Base-by-base conservation (phyloP, 2,113 vertebrate species). In the Cyanoramphus novaezelandiae region DNA sequence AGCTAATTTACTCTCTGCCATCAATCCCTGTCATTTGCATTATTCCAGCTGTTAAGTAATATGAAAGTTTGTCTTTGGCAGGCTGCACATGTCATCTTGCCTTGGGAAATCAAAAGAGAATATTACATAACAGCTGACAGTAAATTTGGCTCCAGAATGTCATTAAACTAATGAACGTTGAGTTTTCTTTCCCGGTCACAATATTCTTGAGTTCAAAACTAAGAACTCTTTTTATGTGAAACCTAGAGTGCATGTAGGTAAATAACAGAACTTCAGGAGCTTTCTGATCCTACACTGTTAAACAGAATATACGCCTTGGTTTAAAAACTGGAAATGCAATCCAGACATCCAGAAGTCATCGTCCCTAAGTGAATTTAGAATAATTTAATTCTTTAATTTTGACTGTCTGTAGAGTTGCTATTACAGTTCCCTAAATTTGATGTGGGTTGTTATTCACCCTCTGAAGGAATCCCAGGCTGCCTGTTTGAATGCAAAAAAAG, bases 101-200 rank as follows among this genome's bases (percentile, higher is more conserved):
- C 83, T 93, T 92, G 88, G 86, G 92, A 96, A 96, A 97, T 97
- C 93, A 95, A 96, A 95, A 88, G 63, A 88, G 83, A 91, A 84
- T 74, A 94, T 96, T 97, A 91, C 88, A 82, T 97, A 97, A 97
- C 74, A 84, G 88, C 96, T 92, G 95, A 93, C 95, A 96, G 95
- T 89, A 87, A 80, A 89, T 96, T 96, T 97, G 96, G 96, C 96
- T 96, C 83, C 86, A 93, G 81, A 95, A 96, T 79, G 86, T 94
- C 96, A 96, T 97, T 97, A 97, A 94, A 94, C 81, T 97, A 96
- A 97, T 97, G 93, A 97, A 89, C 0, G 0, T 39, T 76, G 77
- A 82, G 57, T 68, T 97, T 96, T 92, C 64, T 95, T 96, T 88
- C 59, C 70, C n/a, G 82, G 59, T 68, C 82, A 75, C 82, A 78